These are phyloP conservation scores for Pocillopora verrucosa DNA, from an alignment of 64 coral and sea anemone species.

Conservation along the genomic window DNA sequence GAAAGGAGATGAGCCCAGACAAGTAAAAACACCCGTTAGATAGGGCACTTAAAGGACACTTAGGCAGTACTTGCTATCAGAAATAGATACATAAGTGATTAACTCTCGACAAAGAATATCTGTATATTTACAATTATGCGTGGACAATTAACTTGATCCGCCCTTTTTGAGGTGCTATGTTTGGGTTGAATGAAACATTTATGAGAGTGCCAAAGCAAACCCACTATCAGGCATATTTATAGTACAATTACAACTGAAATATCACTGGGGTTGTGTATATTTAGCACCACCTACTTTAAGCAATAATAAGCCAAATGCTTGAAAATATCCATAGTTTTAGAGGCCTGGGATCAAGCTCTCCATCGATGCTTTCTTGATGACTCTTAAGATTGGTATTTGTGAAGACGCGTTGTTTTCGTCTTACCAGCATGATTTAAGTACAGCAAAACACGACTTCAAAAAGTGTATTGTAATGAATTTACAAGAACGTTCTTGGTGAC, in stretches of 20 bases:
- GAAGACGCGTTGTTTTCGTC: too few relatives aligned
- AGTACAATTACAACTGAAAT: not conserved
- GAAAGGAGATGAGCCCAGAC: not conserved
- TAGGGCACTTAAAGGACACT: not conserved
- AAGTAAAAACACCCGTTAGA: not conserved
- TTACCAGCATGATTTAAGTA: too few relatives aligned
- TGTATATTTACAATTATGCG: not conserved
- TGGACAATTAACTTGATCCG: not conserved
- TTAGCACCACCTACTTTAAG: not conserved
- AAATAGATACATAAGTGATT: not conserved
- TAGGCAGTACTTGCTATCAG: not conserved
- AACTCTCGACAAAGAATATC: not conserved
- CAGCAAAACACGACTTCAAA: too few relatives aligned
- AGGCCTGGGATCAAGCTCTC: too few relatives aligned
- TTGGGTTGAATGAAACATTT: not conserved
- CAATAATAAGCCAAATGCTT: not conserved
- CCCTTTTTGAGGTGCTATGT: not conserved
- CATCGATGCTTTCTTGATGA: too few relatives aligned
- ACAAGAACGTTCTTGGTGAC: too few relatives aligned
- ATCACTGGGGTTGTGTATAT: not conserved
- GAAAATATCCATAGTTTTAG: too few relatives aligned
- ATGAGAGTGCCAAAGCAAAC: not conserved
- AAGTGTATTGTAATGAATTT: too few relatives aligned
- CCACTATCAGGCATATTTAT: not conserved
- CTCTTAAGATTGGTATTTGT: too few relatives aligned